Evolutionary conservation across 2,888 invertebrate species (phyloP).

Genomic region (Philereme transversata): DNA sequence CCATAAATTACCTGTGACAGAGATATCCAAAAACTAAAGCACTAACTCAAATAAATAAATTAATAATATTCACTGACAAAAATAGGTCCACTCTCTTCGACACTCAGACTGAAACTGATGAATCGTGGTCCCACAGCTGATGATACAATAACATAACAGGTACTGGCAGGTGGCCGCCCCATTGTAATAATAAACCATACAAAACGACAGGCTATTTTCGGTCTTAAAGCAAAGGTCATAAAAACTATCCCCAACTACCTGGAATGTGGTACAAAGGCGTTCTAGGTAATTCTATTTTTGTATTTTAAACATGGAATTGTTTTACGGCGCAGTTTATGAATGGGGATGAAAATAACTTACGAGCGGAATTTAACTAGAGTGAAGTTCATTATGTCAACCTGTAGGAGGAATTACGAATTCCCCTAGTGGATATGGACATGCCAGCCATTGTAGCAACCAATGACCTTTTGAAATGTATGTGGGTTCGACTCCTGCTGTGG

Average conservation of each 20-base stretch:
- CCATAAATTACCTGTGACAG: conserved; percentile 23
- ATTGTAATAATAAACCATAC: conserved; percentile 37
- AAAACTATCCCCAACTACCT: conserved; percentile 21
- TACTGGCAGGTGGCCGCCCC: conserved; percentile 34
- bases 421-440: not conserved
- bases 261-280: conserved; percentile 24
- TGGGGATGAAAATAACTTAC: conserved; percentile 13
- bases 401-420: conserved; percentile 7
- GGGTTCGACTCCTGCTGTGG: not conserved
- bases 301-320: conserved; percentile 15
- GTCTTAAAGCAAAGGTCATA: conserved; percentile 20
- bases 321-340: conserved; percentile 17
- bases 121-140: conserved; percentile 29
- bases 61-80: conserved; percentile 20
- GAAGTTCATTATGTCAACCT: not conserved
- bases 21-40: conserved; percentile 30
- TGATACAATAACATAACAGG: conserved; percentile 30
- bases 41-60: conserved; percentile 16
- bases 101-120: conserved; percentile 31
- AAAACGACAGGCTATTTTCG: conserved; percentile 21
- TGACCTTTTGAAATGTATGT: conserved; percentile 8
- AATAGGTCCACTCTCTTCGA: conserved; percentile 26
- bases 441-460: not conserved
- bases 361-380: not conserved
- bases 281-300: conserved; percentile 34